Evolutionary conservation across 1,140 invertebrate genomes (phyloP).

Genomic region (Drosophila lacertosa): DNA sequence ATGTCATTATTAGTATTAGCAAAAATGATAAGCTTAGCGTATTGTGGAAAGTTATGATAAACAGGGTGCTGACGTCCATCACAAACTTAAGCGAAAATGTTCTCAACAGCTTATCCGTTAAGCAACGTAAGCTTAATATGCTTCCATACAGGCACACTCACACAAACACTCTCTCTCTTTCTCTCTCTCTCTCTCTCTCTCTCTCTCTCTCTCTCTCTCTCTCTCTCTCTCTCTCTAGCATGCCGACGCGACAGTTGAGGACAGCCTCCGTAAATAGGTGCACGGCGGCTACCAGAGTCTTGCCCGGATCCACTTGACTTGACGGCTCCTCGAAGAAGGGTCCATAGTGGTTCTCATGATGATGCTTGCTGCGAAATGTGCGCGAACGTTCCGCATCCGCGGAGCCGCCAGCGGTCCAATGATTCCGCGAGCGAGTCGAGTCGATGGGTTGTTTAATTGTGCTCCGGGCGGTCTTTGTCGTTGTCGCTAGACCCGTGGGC

Average conservation of each 20-base stretch:
- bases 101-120: too few relatives aligned
- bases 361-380: slow-evolving; percentile 85
- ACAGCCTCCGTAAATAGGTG: slow-evolving; percentile 91
- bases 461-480: slow-evolving; percentile 53
- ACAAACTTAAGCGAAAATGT: too few relatives aligned
- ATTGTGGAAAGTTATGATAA: too few relatives aligned
- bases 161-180: too few relatives aligned
- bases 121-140: too few relatives aligned
- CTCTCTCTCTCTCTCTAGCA: slow-evolving; percentile 84
- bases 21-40: too few relatives aligned
- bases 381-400: slow-evolving; percentile 85
- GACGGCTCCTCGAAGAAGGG: slow-evolving; percentile 90
- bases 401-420: slow-evolving; percentile 47
- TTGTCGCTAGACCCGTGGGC: not conserved
- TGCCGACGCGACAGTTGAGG: slow-evolving; percentile 91
- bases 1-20: too few relatives aligned
- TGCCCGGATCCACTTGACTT: slow-evolving; percentile 70
- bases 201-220: too few relatives aligned
- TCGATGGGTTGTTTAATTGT: slow-evolving; percentile 61
- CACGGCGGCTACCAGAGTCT: slow-evolving; percentile 86
- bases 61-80: too few relatives aligned
- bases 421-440: slow-evolving; percentile 54
- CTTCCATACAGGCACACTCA: too few relatives aligned
- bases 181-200: too few relatives aligned
- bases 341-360: slow-evolving; percentile 87